phyloP scores from a whole-genome alignment of 2,113 vertebrate genomes.

The Meleagris gallopavo region DNA sequence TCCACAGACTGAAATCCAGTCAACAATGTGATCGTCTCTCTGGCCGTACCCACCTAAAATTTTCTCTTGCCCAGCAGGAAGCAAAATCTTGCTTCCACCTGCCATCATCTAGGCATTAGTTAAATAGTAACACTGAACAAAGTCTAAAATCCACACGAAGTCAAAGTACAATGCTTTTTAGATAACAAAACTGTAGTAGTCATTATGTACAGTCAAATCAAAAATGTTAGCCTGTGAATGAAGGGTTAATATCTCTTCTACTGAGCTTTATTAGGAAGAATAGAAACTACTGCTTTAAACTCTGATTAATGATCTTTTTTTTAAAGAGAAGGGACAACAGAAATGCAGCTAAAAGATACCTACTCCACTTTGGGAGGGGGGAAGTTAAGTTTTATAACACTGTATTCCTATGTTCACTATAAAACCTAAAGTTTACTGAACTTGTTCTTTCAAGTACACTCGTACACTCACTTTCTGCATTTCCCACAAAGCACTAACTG shows the following conservation, averaged over 20 bases:
- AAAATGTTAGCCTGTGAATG: not conserved
- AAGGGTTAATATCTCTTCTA: not conserved
- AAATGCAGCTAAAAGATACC: not conserved
- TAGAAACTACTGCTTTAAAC: not conserved
- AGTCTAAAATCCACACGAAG: conserved; percentile 56
- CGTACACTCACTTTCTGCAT: not conserved
- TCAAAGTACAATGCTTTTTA: conserved; percentile 58
- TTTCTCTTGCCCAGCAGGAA: not conserved
- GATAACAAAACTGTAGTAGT: conserved; percentile 6
- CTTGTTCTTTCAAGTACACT: not conserved
- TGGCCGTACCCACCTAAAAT: not conserved
- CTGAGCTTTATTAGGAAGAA: not conserved
- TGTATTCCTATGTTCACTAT: not conserved
- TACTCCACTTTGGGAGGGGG: not conserved
- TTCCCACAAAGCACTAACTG: not conserved
- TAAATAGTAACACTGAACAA: conserved; percentile 69
- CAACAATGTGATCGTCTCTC: not conserved
- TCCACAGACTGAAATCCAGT: not conserved
- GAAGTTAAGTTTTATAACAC: not conserved
- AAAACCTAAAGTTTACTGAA: not conserved
- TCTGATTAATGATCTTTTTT: not conserved
- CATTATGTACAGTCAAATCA: not conserved
- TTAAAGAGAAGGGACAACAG: not conserved
- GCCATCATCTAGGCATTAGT: not conserved
- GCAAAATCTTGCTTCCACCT: not conserved